phyloP scores from a whole-genome alignment of 2,113 vertebrate genomes.

The Oplegnathus fasciatus region DNA sequence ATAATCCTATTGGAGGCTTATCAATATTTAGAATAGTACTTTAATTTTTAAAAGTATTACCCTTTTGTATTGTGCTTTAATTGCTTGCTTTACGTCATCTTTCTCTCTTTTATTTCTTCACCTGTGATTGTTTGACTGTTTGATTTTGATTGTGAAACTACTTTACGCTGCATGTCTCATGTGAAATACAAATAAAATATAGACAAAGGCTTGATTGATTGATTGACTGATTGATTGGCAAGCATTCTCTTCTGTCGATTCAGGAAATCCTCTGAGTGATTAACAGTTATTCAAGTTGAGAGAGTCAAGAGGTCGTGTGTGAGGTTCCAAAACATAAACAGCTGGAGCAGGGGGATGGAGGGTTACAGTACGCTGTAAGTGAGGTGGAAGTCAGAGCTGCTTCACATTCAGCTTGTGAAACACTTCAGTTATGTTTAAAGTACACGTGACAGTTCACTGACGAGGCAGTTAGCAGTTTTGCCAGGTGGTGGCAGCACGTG shows the following conservation, averaged over 20 bases:
- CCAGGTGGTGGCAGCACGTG: constrained; percentile 31
- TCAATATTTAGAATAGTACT: not conserved
- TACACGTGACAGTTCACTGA: not conserved
- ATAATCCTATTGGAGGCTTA: too few species aligned
- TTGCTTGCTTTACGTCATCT: not conserved
- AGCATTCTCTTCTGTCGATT: not conserved
- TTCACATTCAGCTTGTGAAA: not conserved
- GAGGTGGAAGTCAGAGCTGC: not conserved
- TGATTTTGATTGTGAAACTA: not conserved
- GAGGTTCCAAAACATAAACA: not conserved
- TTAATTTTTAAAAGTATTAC: not conserved
- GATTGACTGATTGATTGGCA: not conserved
- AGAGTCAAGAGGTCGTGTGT: not conserved
- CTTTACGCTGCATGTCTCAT: not conserved
- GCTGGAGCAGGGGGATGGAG: not conserved
- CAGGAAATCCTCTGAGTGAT: not conserved
- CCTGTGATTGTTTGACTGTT: not conserved
- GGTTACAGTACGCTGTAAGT: not conserved
- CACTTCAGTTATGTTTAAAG: not conserved
- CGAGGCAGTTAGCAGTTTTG: not conserved
- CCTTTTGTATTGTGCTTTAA: not conserved
- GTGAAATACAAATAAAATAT: not conserved
- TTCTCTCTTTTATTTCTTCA: not conserved
- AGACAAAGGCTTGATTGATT: not conserved
- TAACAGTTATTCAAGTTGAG: not conserved